Base-by-base conservation (phyloP, 2,113 vertebrate genomes). In the Ctenomys sociabilis region DNA sequence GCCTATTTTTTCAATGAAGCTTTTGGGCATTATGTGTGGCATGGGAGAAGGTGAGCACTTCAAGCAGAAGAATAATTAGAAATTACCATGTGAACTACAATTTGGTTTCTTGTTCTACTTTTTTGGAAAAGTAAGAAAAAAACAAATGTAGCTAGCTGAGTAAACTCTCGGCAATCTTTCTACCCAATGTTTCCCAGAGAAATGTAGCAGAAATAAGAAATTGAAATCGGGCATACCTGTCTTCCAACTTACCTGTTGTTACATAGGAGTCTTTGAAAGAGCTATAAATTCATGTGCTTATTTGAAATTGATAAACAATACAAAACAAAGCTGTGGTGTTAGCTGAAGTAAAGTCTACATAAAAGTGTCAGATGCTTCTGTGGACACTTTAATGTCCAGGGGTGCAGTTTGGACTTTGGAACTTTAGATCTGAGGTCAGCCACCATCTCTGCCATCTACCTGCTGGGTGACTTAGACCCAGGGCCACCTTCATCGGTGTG, bases 141-240 rank as follows among this genome's bases (percentile, higher is more conserved):
- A 92, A 24, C 37, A 94, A 90, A 6, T 80, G 57, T 70, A 81
- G 12, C 7, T 85, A 88, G 16, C 21, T 91, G 28, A 85, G 26
- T 85, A 81, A 85, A 91, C 77, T 82, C 82, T 13, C 21, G 3
- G 4, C 6, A 32, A 66, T 24, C 84, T 88, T 84, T 93, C 16
- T 88, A 90, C 86, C 43, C 95, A 94, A 95, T 35, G 75, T 88
- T 90, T 11, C 75, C 30, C 94, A 72, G 59, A 19, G 66, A 90
- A 75, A 75, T 32, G 57, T 52, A 73, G 93, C 70, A 13, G 54
- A 52, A 81, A 61, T 94, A 95, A 86, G 75, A 92, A 64, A 97
- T 78, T 88, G 90, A 90, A 32, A 57, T 32, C 43, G 5, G 2
- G 12, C 77, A 35, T 64, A 85, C 24, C 28, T 87, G 0, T 82